These are phyloP conservation scores for Acropternis orthonyx DNA, from an alignment of 2,797 vertebrate genomes.

Conservation along the genomic window DNA sequence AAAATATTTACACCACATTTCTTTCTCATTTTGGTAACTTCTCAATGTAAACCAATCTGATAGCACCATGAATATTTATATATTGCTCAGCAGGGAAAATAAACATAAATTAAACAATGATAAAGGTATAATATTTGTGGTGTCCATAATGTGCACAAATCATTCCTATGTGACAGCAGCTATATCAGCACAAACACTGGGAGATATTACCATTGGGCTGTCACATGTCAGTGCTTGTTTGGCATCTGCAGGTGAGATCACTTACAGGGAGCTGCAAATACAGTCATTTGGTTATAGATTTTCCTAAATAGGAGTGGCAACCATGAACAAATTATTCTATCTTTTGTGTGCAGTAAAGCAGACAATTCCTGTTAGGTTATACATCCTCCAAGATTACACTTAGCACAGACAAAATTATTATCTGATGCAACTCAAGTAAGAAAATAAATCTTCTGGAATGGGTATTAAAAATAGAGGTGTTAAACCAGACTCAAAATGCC, in stretches of 20 bases:
- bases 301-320: neutral
- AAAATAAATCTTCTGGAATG: neutral
- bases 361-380: neutral
- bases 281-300: neutral
- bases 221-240: neutral
- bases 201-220: neutral
- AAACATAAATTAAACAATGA: conserved; percentile 31
- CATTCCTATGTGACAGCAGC: neutral
- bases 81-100: conserved; percentile 11
- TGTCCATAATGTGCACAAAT: neutral
- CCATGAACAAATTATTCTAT: neutral
- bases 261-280: neutral
- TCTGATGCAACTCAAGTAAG: neutral
- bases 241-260: neutral
- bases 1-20: conserved; percentile 23
- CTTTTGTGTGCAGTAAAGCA: neutral
- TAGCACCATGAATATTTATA: conserved; percentile 40
- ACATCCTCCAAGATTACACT: neutral
- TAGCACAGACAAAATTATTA: neutral
- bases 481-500: neutral
- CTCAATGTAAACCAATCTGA: neutral
- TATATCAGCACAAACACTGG: neutral
- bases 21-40: conserved; percentile 6
- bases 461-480: neutral
- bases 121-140: neutral